phyloP scores from a whole-genome alignment of 30 jellyfish, hydroid and myxozoan genomes.

The Hydractinia symbiolongicarpus region DNA sequence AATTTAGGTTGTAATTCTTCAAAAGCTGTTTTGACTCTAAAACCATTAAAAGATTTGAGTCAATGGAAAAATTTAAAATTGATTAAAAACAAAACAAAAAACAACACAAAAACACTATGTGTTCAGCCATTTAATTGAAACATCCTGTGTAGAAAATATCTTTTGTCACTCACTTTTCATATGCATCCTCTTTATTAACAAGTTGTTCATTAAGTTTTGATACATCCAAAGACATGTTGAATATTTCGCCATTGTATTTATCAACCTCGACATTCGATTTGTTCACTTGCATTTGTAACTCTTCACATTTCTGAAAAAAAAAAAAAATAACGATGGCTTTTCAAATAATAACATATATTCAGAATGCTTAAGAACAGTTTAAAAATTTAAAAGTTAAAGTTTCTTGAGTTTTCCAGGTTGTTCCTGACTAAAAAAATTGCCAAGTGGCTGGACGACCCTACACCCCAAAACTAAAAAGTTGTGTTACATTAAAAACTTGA shows the following conservation, averaged over 20 bases:
- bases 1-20: neutral
- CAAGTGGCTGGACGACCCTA: too few relatives aligned
- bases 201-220: conserved; percentile 4
- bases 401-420: too few relatives aligned
- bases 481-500: too few relatives aligned
- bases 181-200: neutral
- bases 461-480: too few relatives aligned
- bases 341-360: too few relatives aligned
- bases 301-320: neutral
- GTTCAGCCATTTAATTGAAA: neutral
- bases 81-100: neutral
- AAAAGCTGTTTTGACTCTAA: neutral
- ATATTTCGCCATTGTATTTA: neutral
- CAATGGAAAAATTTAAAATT: neutral
- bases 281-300: neutral
- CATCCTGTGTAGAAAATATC: neutral
- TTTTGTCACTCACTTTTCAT: neutral
- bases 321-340: neutral
- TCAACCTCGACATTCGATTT: neutral
- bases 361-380: too few relatives aligned
- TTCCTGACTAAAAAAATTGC: too few relatives aligned
- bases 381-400: too few relatives aligned
- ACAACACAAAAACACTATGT: neutral
- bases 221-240: neutral
- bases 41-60: neutral